A percentile compares a stretch with the other conserved stretches of the same genome.
Conservation (phyloP, 2,113 vertebrate genomes). For the Narcine bancroftii region DNA sequence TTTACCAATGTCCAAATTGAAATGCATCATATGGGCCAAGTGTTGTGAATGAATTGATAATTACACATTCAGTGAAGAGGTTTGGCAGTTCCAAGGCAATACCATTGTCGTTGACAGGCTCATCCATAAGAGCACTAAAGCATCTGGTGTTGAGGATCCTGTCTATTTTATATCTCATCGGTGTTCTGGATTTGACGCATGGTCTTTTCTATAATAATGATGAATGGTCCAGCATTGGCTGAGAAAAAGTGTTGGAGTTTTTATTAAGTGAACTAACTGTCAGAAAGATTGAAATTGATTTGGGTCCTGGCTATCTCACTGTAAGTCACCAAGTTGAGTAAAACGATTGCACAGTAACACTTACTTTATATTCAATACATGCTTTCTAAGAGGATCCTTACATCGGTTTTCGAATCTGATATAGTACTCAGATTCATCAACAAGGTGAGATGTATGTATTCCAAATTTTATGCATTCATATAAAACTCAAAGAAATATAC, state of each 20-base stretch:
- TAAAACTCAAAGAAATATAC: background rate
- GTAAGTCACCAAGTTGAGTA: background rate
- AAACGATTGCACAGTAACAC: background rate
- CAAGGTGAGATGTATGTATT: background rate
- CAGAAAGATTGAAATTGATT: conserved; percentile 22
- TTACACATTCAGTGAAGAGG: background rate
- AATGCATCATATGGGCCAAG: too few relatives aligned
- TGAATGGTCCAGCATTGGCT: background rate
- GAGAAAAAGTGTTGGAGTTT: background rate
- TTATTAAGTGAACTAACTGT: background rate
- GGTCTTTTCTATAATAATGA: background rate
- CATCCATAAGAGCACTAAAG: background rate
- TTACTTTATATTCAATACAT: background rate
- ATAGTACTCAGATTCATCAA: background rate
- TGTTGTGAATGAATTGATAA: background rate
- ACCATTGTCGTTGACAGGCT: background rate
- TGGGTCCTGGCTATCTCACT: background rate
- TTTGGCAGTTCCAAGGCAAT: too few relatives aligned
- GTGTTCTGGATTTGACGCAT: background rate
- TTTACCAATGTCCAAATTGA: too few relatives aligned
- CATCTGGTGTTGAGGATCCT: background rate
- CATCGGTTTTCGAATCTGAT: background rate
- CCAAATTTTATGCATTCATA: background rate
- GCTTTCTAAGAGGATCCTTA: background rate
- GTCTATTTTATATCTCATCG: background rate